Evolutionary conservation across 2,113 vertebrate species (phyloP), one percentile per base, ranked within the genome.

Genomic region (Syngnathoides biaculeatus): DNA sequence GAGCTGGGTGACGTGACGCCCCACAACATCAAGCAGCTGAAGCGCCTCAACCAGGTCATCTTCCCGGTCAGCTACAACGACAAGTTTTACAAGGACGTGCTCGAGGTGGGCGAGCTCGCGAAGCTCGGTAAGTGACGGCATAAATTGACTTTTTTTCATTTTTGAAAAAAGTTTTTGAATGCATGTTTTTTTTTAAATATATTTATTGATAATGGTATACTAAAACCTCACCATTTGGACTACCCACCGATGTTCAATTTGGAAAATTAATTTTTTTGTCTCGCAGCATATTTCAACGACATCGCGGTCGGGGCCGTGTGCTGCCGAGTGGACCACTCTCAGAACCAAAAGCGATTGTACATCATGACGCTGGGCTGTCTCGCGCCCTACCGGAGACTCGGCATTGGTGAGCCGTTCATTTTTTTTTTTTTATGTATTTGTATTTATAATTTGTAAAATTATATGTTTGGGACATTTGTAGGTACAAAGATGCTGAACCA

Each of bases 401-500:
- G 97, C 90, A 99, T 99, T 91, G 97, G 97, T 99, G 92, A 91
- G 87, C 20, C 42, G 11, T 27, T 64, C 2, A 22, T 11, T 14
- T 15, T 14, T 30, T 57, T 17, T 17, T 17, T 0, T 17, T 6
- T 1, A 2, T 63, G 57, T 42, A 64, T 64, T 73, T 47, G 0
- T 57, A 64, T 67, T 67, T 30, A 39, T 2, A 75, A 2, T n/a
- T 1, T 45, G 20, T 79, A 22, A 75, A 24, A n/a, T n/a, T n/a
- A n/a, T n/a, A n/a, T n/a, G n/a, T n/a, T 73, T 26, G 68, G 66
- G 30, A 9, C 1, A 20, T 0, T 57, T 2, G 30, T 75, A 99
- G 97, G 97, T 92, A 98, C 97, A 82, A 99, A 99, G 93, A 99
- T 98, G 97, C 92, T 99, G 91, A 99, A 99, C 93, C 97, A 99